Percentiles rank a stretch among this genome's conserved stretches.
phyloP scores from a whole-genome alignment of 2,888 invertebrate species.

The Pimpla rufipes region DNA sequence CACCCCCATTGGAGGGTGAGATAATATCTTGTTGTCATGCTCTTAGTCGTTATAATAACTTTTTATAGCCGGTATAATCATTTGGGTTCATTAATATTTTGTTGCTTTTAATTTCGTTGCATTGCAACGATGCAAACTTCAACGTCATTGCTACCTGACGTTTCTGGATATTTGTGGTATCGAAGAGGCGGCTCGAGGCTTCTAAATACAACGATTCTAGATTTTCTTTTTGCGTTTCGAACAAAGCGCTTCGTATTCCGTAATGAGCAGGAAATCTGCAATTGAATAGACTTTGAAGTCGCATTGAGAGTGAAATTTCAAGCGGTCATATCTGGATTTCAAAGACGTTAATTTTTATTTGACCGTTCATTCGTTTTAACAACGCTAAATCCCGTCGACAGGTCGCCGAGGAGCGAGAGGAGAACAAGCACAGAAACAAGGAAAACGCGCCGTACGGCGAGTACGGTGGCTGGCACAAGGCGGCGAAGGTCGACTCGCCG shows the following conservation, averaged over 20 bases:
- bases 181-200: neutral
- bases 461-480: conserved; percentile 99
- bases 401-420: conserved; percentile 99
- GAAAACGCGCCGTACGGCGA: conserved; percentile 96
- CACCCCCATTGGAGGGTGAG: too few species aligned
- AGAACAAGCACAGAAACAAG: conserved; percentile 95
- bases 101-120: too few species aligned
- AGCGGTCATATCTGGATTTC: neutral
- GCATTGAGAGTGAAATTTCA: neutral
- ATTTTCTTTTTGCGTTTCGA: neutral
- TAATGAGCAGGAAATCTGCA: neutral
- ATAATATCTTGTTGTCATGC: too few species aligned
- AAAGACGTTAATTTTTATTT: neutral
- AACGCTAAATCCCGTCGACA: conserved; percentile 58
- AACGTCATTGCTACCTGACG: too few species aligned
- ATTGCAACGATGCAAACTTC: too few species aligned
- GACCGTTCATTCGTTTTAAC: neutral
- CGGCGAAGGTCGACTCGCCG: conserved; percentile 98
- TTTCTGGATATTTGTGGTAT: too few species aligned
- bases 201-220: too few species aligned
- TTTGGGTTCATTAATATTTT: too few species aligned
- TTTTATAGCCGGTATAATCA: too few species aligned
- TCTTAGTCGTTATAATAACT: too few species aligned
- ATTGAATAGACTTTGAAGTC: neutral
- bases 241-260: neutral